phyloP scores from a whole-genome alignment of 2,888 invertebrate species.

The Cheilosia pagana region DNA sequence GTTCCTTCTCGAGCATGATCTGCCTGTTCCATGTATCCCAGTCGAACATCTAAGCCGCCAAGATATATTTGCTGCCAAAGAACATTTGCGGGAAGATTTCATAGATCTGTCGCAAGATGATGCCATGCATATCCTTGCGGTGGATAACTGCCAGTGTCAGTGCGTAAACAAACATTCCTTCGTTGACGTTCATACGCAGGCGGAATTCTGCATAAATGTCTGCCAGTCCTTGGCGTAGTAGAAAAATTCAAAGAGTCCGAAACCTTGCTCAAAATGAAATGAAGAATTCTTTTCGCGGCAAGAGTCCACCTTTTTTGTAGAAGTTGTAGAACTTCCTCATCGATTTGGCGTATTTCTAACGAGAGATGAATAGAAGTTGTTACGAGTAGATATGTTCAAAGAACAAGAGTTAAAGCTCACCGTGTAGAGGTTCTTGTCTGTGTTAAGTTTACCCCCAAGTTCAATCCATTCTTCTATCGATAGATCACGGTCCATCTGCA shows the following conservation, averaged over 20 bases:
- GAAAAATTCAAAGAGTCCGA: conserved; percentile 86
- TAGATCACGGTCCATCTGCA: neutral
- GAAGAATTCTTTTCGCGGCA: conserved; percentile 67
- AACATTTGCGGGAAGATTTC: conserved; percentile 87
- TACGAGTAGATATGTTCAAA: neutral
- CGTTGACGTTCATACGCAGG: conserved; percentile 87
- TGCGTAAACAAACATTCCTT: conserved; percentile 86
- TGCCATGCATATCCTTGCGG: conserved; percentile 84
- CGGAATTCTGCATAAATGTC: conserved; percentile 87
- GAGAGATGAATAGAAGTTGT: too few relatives aligned
- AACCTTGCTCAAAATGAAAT: conserved; percentile 83
- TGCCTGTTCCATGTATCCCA: conserved; percentile 78
- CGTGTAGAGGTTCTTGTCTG: conserved; percentile 4
- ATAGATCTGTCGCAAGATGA: conserved; percentile 86
- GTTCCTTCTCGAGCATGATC: conserved; percentile 81
- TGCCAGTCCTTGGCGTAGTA: conserved; percentile 88
- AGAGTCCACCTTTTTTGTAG: conserved; percentile 83
- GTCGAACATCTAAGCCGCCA: conserved; percentile 78
- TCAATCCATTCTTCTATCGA: neutral
- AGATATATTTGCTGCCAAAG: conserved; percentile 85
- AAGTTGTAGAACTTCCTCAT: conserved; percentile 83
- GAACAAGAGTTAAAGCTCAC: too few relatives aligned
- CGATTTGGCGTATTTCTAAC: conserved; percentile 15
- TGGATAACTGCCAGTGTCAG: conserved; percentile 86
- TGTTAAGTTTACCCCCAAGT: neutral